These are phyloP conservation scores for Potamarius usumacintae DNA, from an alignment of 2,113 vertebrate species.

Conservation along the genomic window DNA sequence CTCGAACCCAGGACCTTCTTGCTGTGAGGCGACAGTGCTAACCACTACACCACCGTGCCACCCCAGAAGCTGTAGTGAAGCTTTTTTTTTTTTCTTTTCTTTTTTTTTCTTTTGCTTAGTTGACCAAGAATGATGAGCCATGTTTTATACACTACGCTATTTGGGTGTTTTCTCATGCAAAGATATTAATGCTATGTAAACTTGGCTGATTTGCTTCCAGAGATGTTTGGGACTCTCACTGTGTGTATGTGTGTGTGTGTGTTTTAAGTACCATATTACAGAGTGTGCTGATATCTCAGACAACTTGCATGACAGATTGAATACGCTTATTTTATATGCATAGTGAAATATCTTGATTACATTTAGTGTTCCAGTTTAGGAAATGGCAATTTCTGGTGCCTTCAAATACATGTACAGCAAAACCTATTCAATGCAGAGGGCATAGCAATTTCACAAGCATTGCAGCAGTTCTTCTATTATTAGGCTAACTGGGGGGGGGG, in stretches of 20 bases:
- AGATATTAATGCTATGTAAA: conserved; percentile 25
- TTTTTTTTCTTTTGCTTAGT: neutral
- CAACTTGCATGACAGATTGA: conserved; percentile 10
- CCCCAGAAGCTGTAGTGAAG: neutral
- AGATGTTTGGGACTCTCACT: neutral
- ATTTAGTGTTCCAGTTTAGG: neutral
- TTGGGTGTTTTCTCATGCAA: conserved; percentile 20
- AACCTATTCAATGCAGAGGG: conserved; percentile 22
- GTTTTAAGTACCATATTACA: conserved; percentile 9
- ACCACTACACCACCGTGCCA: too few relatives aligned
- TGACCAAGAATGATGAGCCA: neutral
- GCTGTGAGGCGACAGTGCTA: too few relatives aligned
- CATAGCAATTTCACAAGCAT: conserved; percentile 41
- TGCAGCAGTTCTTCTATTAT: conserved; percentile 48
- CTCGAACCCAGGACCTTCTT: too few relatives aligned
- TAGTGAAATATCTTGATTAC: neutral
- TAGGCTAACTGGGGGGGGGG: conserved; percentile 49
- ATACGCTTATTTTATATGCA: neutral
- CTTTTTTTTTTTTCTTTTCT: neutral
- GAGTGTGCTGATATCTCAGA: conserved; percentile 15
- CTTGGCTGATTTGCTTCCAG: conserved; percentile 26
- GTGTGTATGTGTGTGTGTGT: neutral
- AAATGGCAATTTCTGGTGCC: neutral
- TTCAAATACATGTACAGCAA: conserved; percentile 30
- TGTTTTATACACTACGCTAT: neutral